Base-by-base conservation (phyloP, 1,140 invertebrate species). In the Ceratosolen fusciceps region DNA sequence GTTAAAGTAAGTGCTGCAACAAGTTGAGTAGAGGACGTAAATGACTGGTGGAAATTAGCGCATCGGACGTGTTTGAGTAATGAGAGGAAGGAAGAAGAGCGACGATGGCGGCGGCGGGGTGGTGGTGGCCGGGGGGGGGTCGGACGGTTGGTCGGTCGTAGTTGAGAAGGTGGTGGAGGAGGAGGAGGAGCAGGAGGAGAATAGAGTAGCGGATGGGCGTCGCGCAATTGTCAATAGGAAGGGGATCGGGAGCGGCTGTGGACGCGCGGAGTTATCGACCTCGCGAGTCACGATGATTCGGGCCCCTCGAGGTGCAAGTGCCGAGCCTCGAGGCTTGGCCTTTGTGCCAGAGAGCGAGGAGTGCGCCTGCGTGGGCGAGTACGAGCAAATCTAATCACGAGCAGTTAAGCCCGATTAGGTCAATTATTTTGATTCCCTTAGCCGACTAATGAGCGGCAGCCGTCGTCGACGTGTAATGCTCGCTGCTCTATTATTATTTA, bases 351-450 rank as follows among this genome's bases (percentile, higher is more conserved):
- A 43, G 58, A 31, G 31, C 29, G 58, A 65, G 34, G 4, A 52
- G 14, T 65, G 60, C 87, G 85, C 84, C 81, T 88, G 87, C 86
- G 87, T 88, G 85, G 87, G 87, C 85, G 77, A 83, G 80, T 83
- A 80, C 82, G 81, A 83, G 85, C 88, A 89, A 90, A 90, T 90
- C 87, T 90, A 90, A 90, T 90, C 86, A 86, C 83, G 74, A 86
- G 84, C 81, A 87, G 88, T 90, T 90, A 88, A 90, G 88, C 85
- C 78, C 84, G 87, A 90, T 90, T 89, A 89, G 87, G 83, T 86
- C 88, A 90, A 90, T 90, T 89, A 90, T 87, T 90, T 85, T 87
- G 87, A 89, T 89, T 89, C 86, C 85, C 86, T 87, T 84, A 52
- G 85, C 73, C 24, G 73, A 75, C 82, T 90, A 90, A 90, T 87